Percentiles rank a stretch among this genome's conserved stretches.
Conservation (phyloP, 2,113 vertebrate genomes). For the Meleagris gallopavo region DNA sequence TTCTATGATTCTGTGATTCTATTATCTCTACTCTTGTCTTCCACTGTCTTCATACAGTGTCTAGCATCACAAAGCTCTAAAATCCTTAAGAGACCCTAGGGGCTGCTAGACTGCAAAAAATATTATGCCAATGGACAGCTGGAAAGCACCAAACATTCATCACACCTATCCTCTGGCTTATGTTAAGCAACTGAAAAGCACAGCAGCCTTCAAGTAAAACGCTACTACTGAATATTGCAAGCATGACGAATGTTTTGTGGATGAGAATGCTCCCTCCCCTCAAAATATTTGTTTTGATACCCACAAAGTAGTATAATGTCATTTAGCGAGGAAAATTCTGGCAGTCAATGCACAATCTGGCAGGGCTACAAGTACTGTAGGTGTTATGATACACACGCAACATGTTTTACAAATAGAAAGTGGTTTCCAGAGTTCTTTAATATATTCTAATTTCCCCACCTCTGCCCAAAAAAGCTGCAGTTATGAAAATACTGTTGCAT, state of each 20-base stretch:
- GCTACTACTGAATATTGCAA: not conserved
- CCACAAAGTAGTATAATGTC: conserved; percentile 55
- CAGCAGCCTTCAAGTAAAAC: not conserved
- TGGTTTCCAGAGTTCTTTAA: conserved; percentile 78
- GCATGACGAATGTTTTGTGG: not conserved
- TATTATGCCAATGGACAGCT: not conserved
- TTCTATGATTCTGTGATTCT: not conserved
- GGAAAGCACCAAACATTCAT: not conserved
- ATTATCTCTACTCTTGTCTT: not conserved
- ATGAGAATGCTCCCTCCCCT: conserved; percentile 34
- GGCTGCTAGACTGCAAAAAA: conserved; percentile 54
- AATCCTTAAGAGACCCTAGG: conserved; percentile 17
- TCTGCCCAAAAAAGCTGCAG: conserved; percentile 77
- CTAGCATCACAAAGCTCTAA: not conserved
- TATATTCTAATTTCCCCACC: conserved; percentile 77
- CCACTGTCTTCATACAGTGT: fast-evolving
- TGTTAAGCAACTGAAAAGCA: not conserved
- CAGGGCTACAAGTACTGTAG: conserved; percentile 54
- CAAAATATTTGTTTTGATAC: conserved; percentile 64
- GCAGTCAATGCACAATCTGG: conserved; percentile 16
- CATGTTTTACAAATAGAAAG: conserved; percentile 80
- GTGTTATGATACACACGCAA: conserved; percentile 75
- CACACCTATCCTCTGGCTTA: not conserved
- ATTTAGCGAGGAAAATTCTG: conserved; percentile 56
- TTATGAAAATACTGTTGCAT: conserved; percentile 80